Conservation (phyloP, 30 jellyfish, hydroid and myxozoan species). For the Chironex yamaguchii region DNA sequence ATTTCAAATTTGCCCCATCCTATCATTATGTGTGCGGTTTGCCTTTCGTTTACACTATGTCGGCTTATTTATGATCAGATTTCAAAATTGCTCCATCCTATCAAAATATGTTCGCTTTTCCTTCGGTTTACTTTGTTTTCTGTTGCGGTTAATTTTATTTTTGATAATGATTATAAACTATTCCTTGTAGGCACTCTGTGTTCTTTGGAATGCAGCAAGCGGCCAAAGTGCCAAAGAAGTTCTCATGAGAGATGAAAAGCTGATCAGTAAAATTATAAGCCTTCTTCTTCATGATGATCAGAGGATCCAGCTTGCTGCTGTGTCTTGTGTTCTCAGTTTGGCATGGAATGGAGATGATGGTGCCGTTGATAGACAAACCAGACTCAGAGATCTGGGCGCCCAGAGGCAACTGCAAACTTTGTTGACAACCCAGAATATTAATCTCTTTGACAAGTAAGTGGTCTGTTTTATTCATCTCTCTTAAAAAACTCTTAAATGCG, state of each 20-base stretch:
- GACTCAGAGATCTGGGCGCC: slow-evolving; percentile 86
- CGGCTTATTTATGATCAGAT: too few species aligned
- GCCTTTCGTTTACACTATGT: too few species aligned
- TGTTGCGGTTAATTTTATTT: neutral
- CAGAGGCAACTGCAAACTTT: slow-evolving; percentile 80
- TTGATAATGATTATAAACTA: neutral
- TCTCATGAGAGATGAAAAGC: slow-evolving; percentile 59
- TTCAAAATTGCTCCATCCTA: neutral
- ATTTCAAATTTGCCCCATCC: too few species aligned
- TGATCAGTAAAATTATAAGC: slow-evolving; percentile 34
- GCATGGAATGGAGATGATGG: slow-evolving; percentile 62
- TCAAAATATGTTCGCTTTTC: neutral
- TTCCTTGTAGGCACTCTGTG: slow-evolving; percentile 75
- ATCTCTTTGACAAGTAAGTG: slow-evolving; percentile 82
- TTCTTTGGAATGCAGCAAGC: slow-evolving; percentile 73
- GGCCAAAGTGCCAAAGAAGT: slow-evolving; percentile 62
- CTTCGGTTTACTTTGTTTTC: neutral
- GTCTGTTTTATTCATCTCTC: too few species aligned
- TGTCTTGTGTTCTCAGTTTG: slow-evolving; percentile 70
- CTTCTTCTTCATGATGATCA: slow-evolving; percentile 56
- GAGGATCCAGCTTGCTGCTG: slow-evolving; percentile 82
- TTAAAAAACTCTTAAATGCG: too few species aligned
- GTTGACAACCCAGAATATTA: slow-evolving; percentile 65
- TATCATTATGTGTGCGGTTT: too few species aligned
- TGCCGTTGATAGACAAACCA: slow-evolving; percentile 73